Evolutionary conservation across 2,113 vertebrate genomes (phyloP), one percentile per base, ranked within the genome.

Genomic region (Hippocampus barbouri): DNA sequence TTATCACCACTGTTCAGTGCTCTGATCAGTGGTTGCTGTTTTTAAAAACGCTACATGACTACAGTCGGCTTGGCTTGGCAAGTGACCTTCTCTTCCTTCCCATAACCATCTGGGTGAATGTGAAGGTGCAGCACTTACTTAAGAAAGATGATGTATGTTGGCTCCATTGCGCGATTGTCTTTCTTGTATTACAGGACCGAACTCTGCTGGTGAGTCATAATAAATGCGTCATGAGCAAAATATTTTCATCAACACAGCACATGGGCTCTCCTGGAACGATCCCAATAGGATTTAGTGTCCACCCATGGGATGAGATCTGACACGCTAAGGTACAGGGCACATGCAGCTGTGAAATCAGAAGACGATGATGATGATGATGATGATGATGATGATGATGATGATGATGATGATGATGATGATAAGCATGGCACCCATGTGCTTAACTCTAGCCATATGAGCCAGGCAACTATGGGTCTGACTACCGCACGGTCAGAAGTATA

Each of bases 291-390:
- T 85, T 86, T 81, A 77, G 69, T 65, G 38, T 51, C 43, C 3
- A 27, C 25, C 64, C 67, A 8, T 70, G 64, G 59, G 40, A 85
- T 84, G 77, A 75, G 69, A 84, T 73, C 54, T 70, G 74, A 79
- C 69, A 72, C 64, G 69, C 79, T 79, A 70, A 75, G 83, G 80
- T 76, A 73, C 40, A 8, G 54, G 67, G 64, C 79, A 77, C 75
- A 74, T 73, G 62, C 79, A 79, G 75, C 81, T 78, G 81, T 71
- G 81, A 82, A 83, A 85, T 81, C 79, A 76, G 73, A 79, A 76
- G 74, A 79, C 61, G 83, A 81, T 41, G 80, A 83, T 71, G 82
- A 85, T 45, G 40, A 60, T 30, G 27, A 61, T 56, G 53, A 60
- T 34, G 56, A 38, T 20, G 11, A 12, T 38, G 74, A 79, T 79